phyloP scores from a whole-genome alignment of 2,888 invertebrate species.

The Oligia fasciuncula region DNA sequence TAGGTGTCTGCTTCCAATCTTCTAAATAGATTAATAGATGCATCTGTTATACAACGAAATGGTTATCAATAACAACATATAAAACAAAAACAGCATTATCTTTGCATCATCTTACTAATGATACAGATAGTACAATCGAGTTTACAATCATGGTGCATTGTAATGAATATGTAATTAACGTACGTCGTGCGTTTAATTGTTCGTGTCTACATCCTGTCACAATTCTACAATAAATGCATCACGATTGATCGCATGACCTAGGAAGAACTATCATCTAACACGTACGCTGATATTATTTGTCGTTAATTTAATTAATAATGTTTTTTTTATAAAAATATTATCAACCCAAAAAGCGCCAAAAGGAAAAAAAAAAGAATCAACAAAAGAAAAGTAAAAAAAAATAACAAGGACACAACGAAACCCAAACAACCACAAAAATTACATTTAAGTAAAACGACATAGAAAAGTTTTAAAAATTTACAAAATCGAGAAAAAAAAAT shows the following conservation, averaged over 20 bases:
- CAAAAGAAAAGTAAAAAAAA: neutral
- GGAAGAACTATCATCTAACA: neutral
- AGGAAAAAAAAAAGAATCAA: neutral
- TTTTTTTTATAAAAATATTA: neutral
- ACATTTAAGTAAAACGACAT: neutral
- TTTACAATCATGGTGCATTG: slow-evolving; percentile 7
- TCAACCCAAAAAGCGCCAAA: neutral
- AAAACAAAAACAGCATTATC: slow-evolving; percentile 1
- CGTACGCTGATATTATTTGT: neutral
- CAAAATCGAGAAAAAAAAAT: neutral
- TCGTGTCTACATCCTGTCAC: slow-evolving; percentile 12
- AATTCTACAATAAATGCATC: slow-evolving; percentile 6
- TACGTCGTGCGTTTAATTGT: slow-evolving; percentile 9
- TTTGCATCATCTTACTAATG: slow-evolving; percentile 4
- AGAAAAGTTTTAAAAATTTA: rapidly evolving
- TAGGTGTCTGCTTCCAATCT: neutral
- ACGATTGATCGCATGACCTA: slow-evolving; percentile 30
- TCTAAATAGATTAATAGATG: slow-evolving; percentile 1
- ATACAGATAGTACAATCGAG: slow-evolving; percentile 10
- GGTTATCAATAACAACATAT: neutral
- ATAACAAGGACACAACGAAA: neutral
- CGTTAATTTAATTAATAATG: neutral
- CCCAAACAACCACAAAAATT: no score
- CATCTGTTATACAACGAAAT: slow-evolving; percentile 9
- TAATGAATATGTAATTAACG: slow-evolving; percentile 11